Conservation (phyloP, 2,113 vertebrate genomes). For the Pionites leucogaster region DNA sequence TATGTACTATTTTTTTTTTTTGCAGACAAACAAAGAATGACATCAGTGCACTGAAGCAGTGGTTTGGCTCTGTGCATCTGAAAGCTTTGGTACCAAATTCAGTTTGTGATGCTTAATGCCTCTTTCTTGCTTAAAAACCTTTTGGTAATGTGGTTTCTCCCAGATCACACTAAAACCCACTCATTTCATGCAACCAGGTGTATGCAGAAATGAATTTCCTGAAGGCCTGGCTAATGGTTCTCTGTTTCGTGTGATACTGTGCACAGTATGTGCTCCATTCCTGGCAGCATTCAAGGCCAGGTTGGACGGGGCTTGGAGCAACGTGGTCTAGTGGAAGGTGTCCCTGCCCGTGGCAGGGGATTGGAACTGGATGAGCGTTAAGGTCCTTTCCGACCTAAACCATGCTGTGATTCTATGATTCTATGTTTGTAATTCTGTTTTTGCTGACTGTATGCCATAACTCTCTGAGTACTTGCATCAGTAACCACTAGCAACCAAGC, state of each 20-base stretch:
- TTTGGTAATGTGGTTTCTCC: background rate
- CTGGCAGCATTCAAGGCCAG: background rate
- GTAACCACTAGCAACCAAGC: conserved; percentile 52
- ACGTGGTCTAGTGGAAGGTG: background rate
- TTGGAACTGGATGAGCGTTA: background rate
- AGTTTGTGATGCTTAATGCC: background rate
- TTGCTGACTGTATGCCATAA: background rate
- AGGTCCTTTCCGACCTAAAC: background rate
- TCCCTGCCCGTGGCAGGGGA: background rate
- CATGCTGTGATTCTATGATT: background rate
- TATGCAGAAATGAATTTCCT: background rate
- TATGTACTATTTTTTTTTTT: background rate
- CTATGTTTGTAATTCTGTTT: background rate
- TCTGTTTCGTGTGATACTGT: background rate
- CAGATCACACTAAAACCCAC: background rate
- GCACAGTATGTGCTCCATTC: background rate
- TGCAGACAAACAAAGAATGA: background rate
- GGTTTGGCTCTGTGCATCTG: background rate
- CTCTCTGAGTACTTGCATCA: background rate
- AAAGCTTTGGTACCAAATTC: background rate
- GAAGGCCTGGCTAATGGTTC: background rate
- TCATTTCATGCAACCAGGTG: background rate
- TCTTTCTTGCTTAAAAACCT: background rate
- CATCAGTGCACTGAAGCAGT: background rate
- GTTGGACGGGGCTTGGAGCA: background rate